Percentiles rank a stretch among this genome's conserved stretches.
phyloP scores from a whole-genome alignment of 2,888 invertebrate species.

The Boloria euphrosyne region DNA sequence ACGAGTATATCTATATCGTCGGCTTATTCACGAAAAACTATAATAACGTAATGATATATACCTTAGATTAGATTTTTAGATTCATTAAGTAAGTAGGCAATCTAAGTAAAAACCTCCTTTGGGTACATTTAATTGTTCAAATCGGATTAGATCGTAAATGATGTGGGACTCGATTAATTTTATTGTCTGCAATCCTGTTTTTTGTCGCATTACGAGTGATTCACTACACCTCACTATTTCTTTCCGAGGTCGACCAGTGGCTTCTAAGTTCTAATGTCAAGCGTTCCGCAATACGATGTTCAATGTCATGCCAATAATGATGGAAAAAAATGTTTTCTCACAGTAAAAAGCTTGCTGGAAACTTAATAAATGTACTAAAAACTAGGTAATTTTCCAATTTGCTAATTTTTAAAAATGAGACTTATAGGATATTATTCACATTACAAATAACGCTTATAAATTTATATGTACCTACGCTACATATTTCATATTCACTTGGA shows the following conservation, averaged over 20 bases:
- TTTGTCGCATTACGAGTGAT: constrained; percentile 26
- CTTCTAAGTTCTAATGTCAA: constrained; percentile 40
- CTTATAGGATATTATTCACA: too few relatives aligned
- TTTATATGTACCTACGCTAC: too few relatives aligned
- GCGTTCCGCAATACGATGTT: constrained; percentile 7
- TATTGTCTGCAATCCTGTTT: constrained; percentile 18
- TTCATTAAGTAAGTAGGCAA: too few relatives aligned
- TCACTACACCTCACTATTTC: constrained; percentile 27
- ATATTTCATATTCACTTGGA: too few relatives aligned
- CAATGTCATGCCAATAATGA: background rate
- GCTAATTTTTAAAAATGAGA: too few relatives aligned
- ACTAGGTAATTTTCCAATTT: too few relatives aligned
- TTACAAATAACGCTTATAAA: too few relatives aligned
- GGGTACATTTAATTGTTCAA: background rate
- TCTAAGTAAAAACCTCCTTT: background rate
- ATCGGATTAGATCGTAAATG: constrained; percentile 3
- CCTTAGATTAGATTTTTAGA: too few relatives aligned
- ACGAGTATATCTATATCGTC: too few relatives aligned
- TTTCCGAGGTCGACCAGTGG: constrained; percentile 52
- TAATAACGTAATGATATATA: too few relatives aligned
- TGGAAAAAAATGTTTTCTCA: background rate
- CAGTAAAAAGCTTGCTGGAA: background rate
- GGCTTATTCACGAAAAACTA: too few relatives aligned
- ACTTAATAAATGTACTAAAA: too few relatives aligned
- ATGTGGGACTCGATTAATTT: constrained; percentile 12